These are phyloP conservation scores for Leuctra nigra DNA, from an alignment of 2,888 invertebrate genomes.

Conservation along the genomic window DNA sequence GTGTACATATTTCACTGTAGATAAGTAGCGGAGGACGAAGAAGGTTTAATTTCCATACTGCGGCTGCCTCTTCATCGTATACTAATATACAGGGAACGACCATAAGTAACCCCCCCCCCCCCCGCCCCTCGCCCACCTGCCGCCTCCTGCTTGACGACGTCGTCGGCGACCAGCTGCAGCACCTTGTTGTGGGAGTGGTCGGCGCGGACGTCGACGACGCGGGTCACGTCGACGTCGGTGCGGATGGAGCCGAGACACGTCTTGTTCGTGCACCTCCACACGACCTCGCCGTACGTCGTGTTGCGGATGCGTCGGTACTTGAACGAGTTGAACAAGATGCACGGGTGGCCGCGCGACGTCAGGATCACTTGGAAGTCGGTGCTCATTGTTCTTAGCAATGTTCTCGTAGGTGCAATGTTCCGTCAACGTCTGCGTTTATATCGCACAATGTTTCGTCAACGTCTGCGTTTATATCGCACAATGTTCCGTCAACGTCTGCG, in stretches of 20 bases:
- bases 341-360: slow-evolving; percentile 19
- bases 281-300: slow-evolving; percentile 8
- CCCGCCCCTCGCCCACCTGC: background rate
- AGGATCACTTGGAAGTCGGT: background rate
- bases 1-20: too few species aligned
- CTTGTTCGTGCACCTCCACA: slow-evolving; percentile 24
- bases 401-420: slow-evolving; percentile 1
- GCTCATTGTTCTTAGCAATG: background rate
- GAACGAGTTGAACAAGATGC: slow-evolving; percentile 16
- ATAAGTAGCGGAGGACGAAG: too few species aligned
- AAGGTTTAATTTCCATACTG: too few species aligned
- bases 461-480: too few species aligned
- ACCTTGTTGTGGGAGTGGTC: slow-evolving; percentile 8
- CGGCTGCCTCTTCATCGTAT: too few species aligned
- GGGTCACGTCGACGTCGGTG: slow-evolving; percentile 2
- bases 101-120: background rate
- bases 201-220: slow-evolving; percentile 9
- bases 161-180: background rate
- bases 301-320: slow-evolving; percentile 20
- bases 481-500: too few species aligned
- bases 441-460: too few species aligned
- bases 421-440: too few species aligned
- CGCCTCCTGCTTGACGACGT: background rate
- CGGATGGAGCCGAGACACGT: slow-evolving; percentile 18
- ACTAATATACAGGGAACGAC: background rate